These are phyloP conservation scores for Pterostichus madidus DNA, from an alignment of 2,888 invertebrate genomes.

Conservation along the genomic window DNA sequence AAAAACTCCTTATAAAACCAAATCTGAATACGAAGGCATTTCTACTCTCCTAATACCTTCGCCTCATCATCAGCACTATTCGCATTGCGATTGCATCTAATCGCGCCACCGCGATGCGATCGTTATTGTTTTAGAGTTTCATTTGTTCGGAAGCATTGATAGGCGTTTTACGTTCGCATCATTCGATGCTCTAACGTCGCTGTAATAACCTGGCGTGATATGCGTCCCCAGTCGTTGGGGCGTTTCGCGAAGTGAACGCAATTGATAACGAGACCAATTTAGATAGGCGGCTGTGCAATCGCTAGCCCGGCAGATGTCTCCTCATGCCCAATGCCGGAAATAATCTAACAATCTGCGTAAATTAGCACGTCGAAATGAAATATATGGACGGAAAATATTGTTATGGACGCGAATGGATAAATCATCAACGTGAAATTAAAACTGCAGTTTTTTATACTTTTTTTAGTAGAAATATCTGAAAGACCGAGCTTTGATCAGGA, in stretches of 20 bases:
- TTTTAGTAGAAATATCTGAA: too few relatives aligned
- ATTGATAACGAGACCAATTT: slow-evolving; percentile 54
- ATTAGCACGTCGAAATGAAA: slow-evolving; percentile 45
- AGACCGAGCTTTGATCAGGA: too few relatives aligned
- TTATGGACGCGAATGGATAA: not conserved
- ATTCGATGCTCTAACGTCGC: slow-evolving; percentile 21
- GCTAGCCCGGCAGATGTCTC: slow-evolving; percentile 44
- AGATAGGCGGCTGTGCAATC: slow-evolving; percentile 43
- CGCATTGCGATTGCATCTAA: not conserved
- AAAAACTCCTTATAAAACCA: slow-evolving; percentile 57
- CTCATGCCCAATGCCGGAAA: slow-evolving; percentile 33
- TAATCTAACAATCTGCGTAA: slow-evolving; percentile 43
- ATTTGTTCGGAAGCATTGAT: slow-evolving; percentile 49
- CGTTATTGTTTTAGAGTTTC: slow-evolving; percentile 57
- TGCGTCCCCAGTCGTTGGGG: slow-evolving; percentile 2
- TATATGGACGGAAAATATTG: slow-evolving; percentile 35
- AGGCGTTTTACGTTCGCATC: slow-evolving; percentile 36
- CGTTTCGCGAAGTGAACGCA: slow-evolving; percentile 47
- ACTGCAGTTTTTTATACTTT: not conserved
- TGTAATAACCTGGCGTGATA: slow-evolving; percentile 30
- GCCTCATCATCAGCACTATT: slow-evolving; percentile 50
- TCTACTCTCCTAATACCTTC: not conserved
- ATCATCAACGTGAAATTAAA: slow-evolving; percentile 4
- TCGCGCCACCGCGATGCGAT: slow-evolving; percentile 17
- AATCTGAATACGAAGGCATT: slow-evolving; percentile 27